Base-by-base conservation (phyloP, 2,797 vertebrate genomes). In the Xyrichtys novacula region DNA sequence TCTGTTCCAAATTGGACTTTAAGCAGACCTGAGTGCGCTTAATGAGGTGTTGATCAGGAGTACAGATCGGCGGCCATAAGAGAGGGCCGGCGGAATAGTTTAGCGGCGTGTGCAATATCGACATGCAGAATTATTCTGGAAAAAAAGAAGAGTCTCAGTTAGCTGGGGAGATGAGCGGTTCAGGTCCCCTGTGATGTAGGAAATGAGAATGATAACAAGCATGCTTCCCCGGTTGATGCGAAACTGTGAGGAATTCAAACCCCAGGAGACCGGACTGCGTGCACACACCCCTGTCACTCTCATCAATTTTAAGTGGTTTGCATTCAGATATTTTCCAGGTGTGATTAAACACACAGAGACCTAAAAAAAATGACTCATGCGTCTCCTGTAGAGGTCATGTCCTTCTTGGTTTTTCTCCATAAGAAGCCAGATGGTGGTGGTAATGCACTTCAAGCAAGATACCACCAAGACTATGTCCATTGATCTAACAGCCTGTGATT, bases 1-100 rank as follows among this genome's bases (percentile, higher is more conserved):
- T 91, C 81, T 86, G 46, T 43, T 68, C 52, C 44, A 87, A 86
- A 91, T 88, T 88, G 90, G 71, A 88, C 80, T 84, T 84, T 83
- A 87, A 89, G 76, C 67, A 82, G 81, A 86, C 78, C 84, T 84
- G 84, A 88, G 78, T 55, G 60, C 71, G 68, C 76, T 85, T 91
- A 91, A 89, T 91, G 84, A 91, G 80, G 65, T 76, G 84, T 47
- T 82, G 76, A 82, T 90, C 73, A 56, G 63, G 69, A 78, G 56
- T 26, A 44, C 60, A 64, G 61, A 71, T 63, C 71, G 25, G 78
- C 10, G 9, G 63, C 44, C 65, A 19, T 58, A 62, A 49, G 36
- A 53, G n/a, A 2, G 38, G 38, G 50, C 68, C 2, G 44, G 67
- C 1, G 0, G 59, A 63, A 74, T 57, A 19, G 46, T 79, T 80